phyloP scores from a whole-genome alignment of 1,140 invertebrate species.

The Leptinotarsa defecta region DNA sequence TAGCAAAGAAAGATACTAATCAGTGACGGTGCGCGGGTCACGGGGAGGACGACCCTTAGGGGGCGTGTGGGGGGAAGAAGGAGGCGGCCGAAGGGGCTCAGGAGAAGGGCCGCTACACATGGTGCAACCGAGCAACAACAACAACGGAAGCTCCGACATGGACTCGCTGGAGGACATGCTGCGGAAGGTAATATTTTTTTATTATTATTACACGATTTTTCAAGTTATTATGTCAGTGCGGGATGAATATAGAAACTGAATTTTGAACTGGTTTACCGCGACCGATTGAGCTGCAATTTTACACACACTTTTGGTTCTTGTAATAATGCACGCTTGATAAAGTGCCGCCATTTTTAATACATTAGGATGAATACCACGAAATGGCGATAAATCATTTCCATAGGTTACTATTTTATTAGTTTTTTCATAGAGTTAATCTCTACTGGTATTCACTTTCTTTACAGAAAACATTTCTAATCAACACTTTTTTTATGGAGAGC shows the following conservation, averaged over 20 bases:
- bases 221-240: background rate
- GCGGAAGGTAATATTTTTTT: constrained; percentile 67
- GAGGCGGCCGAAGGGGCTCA: constrained; percentile 10
- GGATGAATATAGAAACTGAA: background rate
- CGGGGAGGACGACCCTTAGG: background rate
- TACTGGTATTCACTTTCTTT: too few relatives aligned
- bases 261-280: too few relatives aligned
- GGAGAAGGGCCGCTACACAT: constrained; percentile 44
- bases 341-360: background rate
- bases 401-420: background rate
- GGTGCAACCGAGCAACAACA: constrained; percentile 62
- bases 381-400: background rate
- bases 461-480: too few relatives aligned
- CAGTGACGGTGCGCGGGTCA: constrained; percentile 1
- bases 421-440: too few relatives aligned
- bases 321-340: background rate
- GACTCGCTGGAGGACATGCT: constrained; percentile 82
- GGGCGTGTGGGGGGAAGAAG: constrained; percentile 10
- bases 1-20: background rate
- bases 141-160: constrained; percentile 76
- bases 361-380: background rate
- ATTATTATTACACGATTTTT: background rate
- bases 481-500: too few relatives aligned
- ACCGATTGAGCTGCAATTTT: too few relatives aligned
- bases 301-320: background rate